These are phyloP conservation scores for Brachionus asplanchnoidis DNA, from an alignment of 1,140 invertebrate species.

Conservation along the genomic window DNA sequence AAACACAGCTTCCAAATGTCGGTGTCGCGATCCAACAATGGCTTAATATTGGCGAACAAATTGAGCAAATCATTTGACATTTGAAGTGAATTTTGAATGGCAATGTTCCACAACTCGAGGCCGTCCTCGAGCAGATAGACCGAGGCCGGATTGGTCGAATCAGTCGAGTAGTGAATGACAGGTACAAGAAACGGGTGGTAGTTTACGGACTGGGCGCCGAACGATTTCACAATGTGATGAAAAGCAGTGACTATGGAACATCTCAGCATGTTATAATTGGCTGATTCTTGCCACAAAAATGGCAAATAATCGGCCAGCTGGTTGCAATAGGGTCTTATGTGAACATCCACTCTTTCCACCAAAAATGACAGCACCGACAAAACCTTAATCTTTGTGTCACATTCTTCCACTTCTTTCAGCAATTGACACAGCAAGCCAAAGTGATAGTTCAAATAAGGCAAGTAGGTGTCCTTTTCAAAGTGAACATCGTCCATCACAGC, in stretches of 20 bases:
- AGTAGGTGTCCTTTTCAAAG: conserved; percentile 76
- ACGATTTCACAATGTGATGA: conserved; percentile 69
- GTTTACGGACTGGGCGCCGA: conserved; percentile 59
- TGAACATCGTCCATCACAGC: conserved; percentile 82
- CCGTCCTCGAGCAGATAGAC: conserved; percentile 87
- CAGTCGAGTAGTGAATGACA: conserved; percentile 71
- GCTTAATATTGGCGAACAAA: conserved; percentile 70
- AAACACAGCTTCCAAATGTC: conserved; percentile 73
- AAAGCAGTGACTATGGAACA: conserved; percentile 83
- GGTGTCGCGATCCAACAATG: conserved; percentile 72
- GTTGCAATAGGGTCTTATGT: conserved; percentile 65
- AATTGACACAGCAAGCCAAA: conserved; percentile 75
- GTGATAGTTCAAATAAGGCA: conserved; percentile 67
- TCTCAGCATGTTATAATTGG: conserved; percentile 79
- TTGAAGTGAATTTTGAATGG: conserved; percentile 69
- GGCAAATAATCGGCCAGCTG: conserved; percentile 76
- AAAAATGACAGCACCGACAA: conserved; percentile 81
- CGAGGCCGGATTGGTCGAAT: conserved; percentile 71
- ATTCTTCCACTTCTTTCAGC: conserved; percentile 78
- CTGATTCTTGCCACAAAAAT: conserved; percentile 76
- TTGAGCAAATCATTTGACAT: conserved; percentile 61
- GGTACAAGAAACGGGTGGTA: conserved; percentile 68
- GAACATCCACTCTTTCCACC: conserved; percentile 73
- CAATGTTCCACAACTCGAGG: conserved; percentile 76
- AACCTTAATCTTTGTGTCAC: conserved; percentile 83